These are phyloP conservation scores for Hyperoplus immaculatus DNA, from an alignment of 2,797 vertebrate species.

Conservation along the genomic window DNA sequence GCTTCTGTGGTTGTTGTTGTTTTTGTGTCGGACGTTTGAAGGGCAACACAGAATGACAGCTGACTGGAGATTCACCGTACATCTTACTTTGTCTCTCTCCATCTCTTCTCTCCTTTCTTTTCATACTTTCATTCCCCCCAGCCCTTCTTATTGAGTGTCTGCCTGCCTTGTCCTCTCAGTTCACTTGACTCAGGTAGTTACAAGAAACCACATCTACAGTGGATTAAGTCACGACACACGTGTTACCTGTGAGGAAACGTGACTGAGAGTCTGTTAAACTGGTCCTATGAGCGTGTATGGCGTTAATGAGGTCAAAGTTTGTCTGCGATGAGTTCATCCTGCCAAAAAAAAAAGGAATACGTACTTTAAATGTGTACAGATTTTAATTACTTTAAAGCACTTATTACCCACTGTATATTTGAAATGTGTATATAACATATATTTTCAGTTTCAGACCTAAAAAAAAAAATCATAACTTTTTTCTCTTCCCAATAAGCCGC, in stretches of 20 bases:
- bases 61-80: conserved; percentile 50
- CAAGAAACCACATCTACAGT: conserved; percentile 49
- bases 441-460: conserved; percentile 78
- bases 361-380: conserved; percentile 80
- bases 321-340: conserved; percentile 80
- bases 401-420: conserved; percentile 80
- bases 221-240: conserved; percentile 50
- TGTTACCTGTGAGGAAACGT: conserved; percentile 55
- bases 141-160: conserved; percentile 38
- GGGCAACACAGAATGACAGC: conserved; percentile 24
- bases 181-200: conserved; percentile 78
- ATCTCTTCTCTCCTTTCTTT: conserved; percentile 16
- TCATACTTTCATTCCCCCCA: conserved; percentile 7
- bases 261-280: conserved; percentile 44
- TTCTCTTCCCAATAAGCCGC: conserved; percentile 57
- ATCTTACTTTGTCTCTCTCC: conserved; percentile 47
- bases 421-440: conserved; percentile 78
- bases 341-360: conserved; percentile 81
- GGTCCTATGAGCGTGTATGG: conserved; percentile 39
- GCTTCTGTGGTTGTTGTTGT: conserved; percentile 13
- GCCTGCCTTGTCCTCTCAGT: conserved; percentile 63
- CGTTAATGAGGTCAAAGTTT: conserved; percentile 66
- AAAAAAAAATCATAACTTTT: neutral
- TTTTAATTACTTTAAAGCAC: conserved; percentile 75
- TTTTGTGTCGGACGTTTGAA: conserved; percentile 15